Conservation (phyloP, 2,797 vertebrate species). For the Rhabdophis nuchalis region DNA sequence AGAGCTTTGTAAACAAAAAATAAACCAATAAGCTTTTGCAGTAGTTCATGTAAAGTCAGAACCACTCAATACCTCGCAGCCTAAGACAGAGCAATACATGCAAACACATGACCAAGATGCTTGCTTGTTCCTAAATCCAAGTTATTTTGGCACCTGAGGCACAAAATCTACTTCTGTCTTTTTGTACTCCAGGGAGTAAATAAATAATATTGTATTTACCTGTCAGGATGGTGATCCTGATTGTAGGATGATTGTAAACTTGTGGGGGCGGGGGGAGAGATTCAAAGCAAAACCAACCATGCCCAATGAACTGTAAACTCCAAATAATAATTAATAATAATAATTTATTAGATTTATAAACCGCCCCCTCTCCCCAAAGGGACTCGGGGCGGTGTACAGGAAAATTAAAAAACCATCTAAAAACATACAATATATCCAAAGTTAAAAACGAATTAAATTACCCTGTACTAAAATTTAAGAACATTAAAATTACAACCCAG, state of each 20-base stretch:
- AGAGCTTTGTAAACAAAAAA: not conserved
- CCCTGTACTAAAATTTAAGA: too few species aligned
- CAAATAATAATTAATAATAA: too few species aligned
- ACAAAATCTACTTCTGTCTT: not conserved
- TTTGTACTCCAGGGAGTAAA: not conserved
- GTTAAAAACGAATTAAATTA: too few species aligned
- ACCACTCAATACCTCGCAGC: not conserved
- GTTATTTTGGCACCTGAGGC: not conserved
- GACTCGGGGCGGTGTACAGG: too few species aligned
- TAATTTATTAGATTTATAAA: too few species aligned
- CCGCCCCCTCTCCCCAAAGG: too few species aligned
- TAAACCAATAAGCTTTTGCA: not conserved
- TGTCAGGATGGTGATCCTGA: not conserved
- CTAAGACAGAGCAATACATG: not conserved
- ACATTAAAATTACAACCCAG: too few species aligned
- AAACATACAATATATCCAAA: too few species aligned
- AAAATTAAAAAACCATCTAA: too few species aligned
- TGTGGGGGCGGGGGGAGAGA: not conserved
- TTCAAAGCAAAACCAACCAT: not conserved
- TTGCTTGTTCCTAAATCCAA: not conserved
- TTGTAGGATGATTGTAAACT: not conserved
- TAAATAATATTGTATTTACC: not conserved
- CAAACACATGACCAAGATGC: not conserved
- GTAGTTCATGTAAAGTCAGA: not conserved
- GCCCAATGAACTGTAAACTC: not conserved